Evolutionary conservation across 2,113 vertebrate genomes (phyloP).

Genomic region (Syngnathus typhle): DNA sequence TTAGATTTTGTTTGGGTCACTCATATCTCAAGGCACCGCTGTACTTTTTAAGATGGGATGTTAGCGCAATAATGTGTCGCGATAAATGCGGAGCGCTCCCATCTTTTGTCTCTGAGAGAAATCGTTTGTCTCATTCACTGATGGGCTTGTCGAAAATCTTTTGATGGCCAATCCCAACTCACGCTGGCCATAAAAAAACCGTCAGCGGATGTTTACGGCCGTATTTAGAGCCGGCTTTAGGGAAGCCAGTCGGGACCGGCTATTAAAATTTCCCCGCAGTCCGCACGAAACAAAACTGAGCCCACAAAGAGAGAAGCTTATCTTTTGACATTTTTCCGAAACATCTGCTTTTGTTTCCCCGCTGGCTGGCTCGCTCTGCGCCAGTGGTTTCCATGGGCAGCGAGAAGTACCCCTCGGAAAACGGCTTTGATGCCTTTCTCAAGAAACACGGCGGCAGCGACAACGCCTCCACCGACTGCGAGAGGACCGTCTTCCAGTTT

Average conservation of each 20-base stretch:
- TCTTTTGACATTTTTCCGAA: neutral
- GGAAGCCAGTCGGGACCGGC: neutral
- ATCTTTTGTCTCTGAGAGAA: neutral
- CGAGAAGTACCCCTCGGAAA: constrained; percentile 93
- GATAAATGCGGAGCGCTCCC: too few relatives aligned
- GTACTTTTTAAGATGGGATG: too few relatives aligned
- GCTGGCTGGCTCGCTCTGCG: neutral
- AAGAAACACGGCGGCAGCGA: constrained; percentile 95
- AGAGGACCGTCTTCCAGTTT: constrained; percentile 94
- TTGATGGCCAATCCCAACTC: constrained; percentile 25
- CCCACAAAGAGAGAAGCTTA: constrained; percentile 8
- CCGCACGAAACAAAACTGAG: constrained; percentile 16
- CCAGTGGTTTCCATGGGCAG: constrained; percentile 99
- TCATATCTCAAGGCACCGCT: too few relatives aligned
- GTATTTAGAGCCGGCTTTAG: constrained; percentile 17
- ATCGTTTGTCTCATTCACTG: constrained; percentile 13
- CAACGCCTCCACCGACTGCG: constrained; percentile 95
- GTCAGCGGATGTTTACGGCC: constrained; percentile 25
- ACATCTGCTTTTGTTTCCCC: too few relatives aligned
- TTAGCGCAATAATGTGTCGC: too few relatives aligned
- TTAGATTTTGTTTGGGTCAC: too few relatives aligned
- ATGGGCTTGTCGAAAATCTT: constrained; percentile 16
- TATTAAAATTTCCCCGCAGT: constrained; percentile 12
- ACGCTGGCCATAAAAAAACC: constrained; percentile 21
- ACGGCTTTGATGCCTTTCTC: constrained; percentile 92